Evolutionary conservation across 2,888 invertebrate species (phyloP).

Genomic region (Platycheirus albimanus): DNA sequence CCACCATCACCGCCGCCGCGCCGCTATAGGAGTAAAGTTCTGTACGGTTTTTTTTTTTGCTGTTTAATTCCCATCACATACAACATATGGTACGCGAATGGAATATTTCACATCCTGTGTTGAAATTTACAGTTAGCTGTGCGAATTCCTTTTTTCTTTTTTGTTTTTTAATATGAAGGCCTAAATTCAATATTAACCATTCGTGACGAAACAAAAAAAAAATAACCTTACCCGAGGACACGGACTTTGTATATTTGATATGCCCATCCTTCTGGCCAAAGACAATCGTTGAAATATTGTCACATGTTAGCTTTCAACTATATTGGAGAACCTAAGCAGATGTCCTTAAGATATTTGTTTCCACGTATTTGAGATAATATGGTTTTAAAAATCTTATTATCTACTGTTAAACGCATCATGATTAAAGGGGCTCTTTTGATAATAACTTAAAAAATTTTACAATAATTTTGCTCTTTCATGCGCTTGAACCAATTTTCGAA

Average conservation of each 20-base stretch:
- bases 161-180: slow-evolving; percentile 23
- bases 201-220: slow-evolving; percentile 34
- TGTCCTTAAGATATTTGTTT: too few species aligned
- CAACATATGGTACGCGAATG: slow-evolving; percentile 66
- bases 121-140: slow-evolving; percentile 63
- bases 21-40: slow-evolving; percentile 23
- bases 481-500: too few species aligned
- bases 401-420: too few species aligned
- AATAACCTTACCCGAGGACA: slow-evolving; percentile 30
- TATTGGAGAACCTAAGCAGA: too few species aligned
- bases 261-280: neutral
- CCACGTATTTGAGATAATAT: too few species aligned
- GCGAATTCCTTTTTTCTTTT: slow-evolving; percentile 46
- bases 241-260: neutral
- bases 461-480: too few species aligned
- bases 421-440: too few species aligned
- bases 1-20: too few species aligned
- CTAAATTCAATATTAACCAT: slow-evolving; percentile 54
- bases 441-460: too few species aligned
- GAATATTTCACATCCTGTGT: slow-evolving; percentile 53
- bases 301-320: neutral
- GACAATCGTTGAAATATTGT: slow-evolving; percentile 19
- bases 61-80: slow-evolving; percentile 72
- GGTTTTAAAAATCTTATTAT: too few species aligned
- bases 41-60: slow-evolving; percentile 23